Percentiles rank a stretch among this genome's conserved stretches.
Evolutionary conservation across 2,113 vertebrate species (phyloP).

Genomic region (Passer domesticus): DNA sequence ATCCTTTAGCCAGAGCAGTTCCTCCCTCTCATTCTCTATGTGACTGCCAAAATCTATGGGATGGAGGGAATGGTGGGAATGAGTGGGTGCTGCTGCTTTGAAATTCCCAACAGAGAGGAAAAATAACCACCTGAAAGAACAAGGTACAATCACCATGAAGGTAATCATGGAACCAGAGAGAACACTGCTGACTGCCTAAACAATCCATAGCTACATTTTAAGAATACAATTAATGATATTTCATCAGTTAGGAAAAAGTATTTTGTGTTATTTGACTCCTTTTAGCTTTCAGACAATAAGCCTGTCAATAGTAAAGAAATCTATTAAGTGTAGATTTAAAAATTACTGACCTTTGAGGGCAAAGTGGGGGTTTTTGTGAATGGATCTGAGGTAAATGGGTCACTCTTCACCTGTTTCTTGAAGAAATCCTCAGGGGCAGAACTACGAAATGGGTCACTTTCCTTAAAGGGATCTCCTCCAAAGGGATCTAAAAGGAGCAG

Average conservation of each 20-base stretch:
- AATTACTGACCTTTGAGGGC: slow-evolving; percentile 83
- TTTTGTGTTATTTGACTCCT: neutral
- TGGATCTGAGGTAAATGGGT: slow-evolving; percentile 90
- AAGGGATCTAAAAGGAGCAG: slow-evolving; percentile 84
- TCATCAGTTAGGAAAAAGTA: neutral
- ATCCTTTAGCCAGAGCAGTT: neutral
- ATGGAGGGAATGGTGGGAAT: neutral
- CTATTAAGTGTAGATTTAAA: neutral
- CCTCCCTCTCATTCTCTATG: fast-evolving
- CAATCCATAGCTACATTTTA: neutral
- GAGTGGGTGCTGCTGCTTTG: neutral
- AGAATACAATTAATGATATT: neutral
- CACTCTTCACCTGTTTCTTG: slow-evolving; percentile 87
- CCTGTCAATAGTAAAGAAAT: neutral
- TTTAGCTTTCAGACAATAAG: neutral
- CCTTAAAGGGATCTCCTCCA: slow-evolving; percentile 95
- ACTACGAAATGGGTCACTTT: slow-evolving; percentile 88
- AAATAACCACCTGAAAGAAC: neutral
- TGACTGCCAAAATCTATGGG: neutral
- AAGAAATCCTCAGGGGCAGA: slow-evolving; percentile 90
- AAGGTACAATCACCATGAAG: too few species aligned
- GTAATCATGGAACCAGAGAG: neutral
- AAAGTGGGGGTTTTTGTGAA: slow-evolving; percentile 87
- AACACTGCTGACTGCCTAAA: neutral
- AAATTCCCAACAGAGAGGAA: neutral